phyloP scores from a whole-genome alignment of 2,888 invertebrate species.

The Lypha dubia region DNA sequence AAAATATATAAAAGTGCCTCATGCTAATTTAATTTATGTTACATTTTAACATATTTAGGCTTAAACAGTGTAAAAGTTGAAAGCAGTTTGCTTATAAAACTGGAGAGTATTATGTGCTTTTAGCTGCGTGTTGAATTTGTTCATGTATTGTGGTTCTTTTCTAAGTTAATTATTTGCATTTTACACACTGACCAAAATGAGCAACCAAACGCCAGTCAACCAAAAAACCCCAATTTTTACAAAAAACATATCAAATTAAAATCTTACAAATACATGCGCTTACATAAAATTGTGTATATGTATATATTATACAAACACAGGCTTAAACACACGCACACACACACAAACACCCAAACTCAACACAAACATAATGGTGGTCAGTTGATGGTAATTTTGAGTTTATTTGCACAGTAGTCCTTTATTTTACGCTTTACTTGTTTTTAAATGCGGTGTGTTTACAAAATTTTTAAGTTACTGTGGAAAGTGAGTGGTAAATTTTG shows the following conservation, averaged over 20 bases:
- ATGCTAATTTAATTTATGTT: too few species aligned
- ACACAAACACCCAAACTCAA: not conserved
- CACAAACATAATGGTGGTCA: constrained; percentile 12
- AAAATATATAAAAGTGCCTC: too few species aligned
- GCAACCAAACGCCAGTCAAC: not conserved
- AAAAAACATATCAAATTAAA: not conserved
- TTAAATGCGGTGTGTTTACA: constrained; percentile 18
- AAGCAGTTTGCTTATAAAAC: too few species aligned
- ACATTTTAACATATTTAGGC: too few species aligned
- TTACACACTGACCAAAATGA: constrained; percentile 31
- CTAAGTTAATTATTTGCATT: constrained; percentile 62
- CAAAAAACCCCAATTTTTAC: constrained; percentile 9
- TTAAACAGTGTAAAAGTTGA: too few species aligned
- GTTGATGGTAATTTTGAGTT: constrained; percentile 32
- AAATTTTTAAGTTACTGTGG: constrained; percentile 42
- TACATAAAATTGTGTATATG: not conserved
- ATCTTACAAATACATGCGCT: not conserved
- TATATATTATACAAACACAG: not conserved
- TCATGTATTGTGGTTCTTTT: constrained; percentile 22
- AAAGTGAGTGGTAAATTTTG: constrained; percentile 50
- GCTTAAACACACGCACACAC: not conserved
- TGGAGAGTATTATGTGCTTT: not conserved
- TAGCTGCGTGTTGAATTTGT: constrained; percentile 5
- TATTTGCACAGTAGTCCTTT: constrained; percentile 45
- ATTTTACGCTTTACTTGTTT: constrained; percentile 51